Base-by-base conservation (phyloP, 2,797 vertebrate species). In the Diplodus sargus region DNA sequence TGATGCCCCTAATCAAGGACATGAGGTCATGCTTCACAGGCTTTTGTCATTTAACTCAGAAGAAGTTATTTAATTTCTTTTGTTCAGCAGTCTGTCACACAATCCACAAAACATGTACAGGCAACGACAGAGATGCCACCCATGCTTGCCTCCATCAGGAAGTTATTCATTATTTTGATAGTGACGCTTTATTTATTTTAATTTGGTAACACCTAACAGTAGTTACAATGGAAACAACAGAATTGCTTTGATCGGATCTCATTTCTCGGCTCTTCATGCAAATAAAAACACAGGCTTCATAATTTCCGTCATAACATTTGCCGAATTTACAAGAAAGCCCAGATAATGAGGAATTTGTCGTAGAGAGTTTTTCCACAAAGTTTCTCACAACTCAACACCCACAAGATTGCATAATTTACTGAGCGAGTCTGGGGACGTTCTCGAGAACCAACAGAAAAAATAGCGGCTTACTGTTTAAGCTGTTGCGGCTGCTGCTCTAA, bases 1-100 rank as follows among this genome's bases (percentile, higher is more conserved):
- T 76, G 70, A 80, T 76, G 47, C 15, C 30, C 34, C 2, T 30
- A 56, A 79, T 66, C 30, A 14, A 69, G 25, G 23, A 51, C 9
- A 65, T 15, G 18, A 23, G 43, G 30, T 57, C 25, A 49, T n/a
- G 22, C 25, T 43, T 52, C n/a, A n/a, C 16, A 45, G 30, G 58
- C 17, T 82, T 60, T 49, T 48, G 45, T 42, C 18, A 67, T 49
- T 43, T 58, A 49, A 42, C 45, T 65, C 23, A 58, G 51, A 72
- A 42, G 54, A 56, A 56, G 20, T 53, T 73, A 17, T 75, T 48
- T 65, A 8, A 13, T 59, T 58, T 67, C 7, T 73, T 70, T 15
- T 42, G 43, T 42, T 70, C 7, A 17, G 30, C 42, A 60, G 5
- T 28, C 39, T 25, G n/a, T 68, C 39, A 61, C 10, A 53, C 47